Evolutionary conservation across 1,140 invertebrate species (phyloP).

Genomic region (Zaprionus nigranus): DNA sequence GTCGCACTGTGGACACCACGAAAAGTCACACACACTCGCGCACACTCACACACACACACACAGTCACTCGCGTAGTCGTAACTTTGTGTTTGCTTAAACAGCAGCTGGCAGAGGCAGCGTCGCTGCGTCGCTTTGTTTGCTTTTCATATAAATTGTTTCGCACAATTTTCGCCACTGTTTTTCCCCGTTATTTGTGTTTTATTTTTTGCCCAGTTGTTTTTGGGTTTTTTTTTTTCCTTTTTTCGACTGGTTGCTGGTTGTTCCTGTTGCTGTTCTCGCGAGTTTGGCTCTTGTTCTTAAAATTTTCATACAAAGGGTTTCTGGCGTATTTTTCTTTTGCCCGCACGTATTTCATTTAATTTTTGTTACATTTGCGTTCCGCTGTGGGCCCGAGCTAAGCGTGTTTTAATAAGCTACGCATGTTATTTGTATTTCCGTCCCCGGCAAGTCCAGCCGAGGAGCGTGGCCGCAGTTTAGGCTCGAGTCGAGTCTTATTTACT

Average conservation of each 20-base stretch:
- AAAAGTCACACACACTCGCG: conserved; percentile 53
- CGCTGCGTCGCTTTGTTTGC: conserved; percentile 39
- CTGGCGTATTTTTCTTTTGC: conserved; percentile 55
- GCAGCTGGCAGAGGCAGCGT: conserved; percentile 53
- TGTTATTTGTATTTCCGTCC: conserved; percentile 11
- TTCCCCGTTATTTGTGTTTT: conserved; percentile 27
- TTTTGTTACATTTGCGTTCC: conserved; percentile 49
- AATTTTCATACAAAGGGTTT: conserved; percentile 62
- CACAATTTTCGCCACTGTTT: conserved; percentile 49
- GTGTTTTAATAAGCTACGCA: conserved; percentile 51
- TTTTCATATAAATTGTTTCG: conserved; percentile 69
- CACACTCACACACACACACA: conserved; percentile 17
- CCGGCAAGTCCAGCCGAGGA: too few relatives aligned
- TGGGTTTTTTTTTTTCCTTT: conserved; percentile 13
- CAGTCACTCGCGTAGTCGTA: conserved; percentile 34
- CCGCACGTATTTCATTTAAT: conserved; percentile 67
- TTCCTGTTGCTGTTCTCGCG: neutral
- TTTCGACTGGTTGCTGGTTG: neutral
- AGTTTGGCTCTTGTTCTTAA: conserved; percentile 27
- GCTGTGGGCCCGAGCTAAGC: conserved; percentile 33
- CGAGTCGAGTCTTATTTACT: conserved; percentile 2
- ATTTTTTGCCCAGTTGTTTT: too few relatives aligned
- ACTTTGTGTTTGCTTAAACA: conserved; percentile 78
- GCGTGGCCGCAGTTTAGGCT: conserved; percentile 27
- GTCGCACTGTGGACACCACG: conserved; percentile 49